Evolutionary conservation across 1,140 invertebrate species (phyloP), one percentile per base, ranked within the genome.

Genomic region (Gryon sp.): DNA sequence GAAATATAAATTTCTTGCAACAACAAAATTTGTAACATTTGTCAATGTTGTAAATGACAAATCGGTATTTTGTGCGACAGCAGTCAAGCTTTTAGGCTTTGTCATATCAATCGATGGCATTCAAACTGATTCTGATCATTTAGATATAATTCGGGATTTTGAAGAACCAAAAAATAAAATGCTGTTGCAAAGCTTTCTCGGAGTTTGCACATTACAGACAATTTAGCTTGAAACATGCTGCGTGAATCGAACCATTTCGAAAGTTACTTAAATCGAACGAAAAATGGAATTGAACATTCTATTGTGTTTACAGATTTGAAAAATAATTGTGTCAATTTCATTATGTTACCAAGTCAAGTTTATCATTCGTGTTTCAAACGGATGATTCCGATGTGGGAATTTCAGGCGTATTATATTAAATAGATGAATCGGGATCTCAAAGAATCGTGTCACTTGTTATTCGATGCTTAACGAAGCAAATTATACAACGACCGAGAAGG

Each of bases 401-500:
- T 9, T 9, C 60, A 3, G 79, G 62, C 15, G 24, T 80, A 4
- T 22, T 75, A 16, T 80, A 65, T 69, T 74, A 78, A 16, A 7
- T 68, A 1, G 57, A 75, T 28, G 1, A 32, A 26, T 2, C 7
- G 1, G 41, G 41, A 8, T 8, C 69, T 48, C 36, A 50, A 8
- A 1, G 40, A 26, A 50, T 80, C 0, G 68, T 80, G 0, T 57
- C 79, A 0, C 4, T 78, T 0, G 63, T 65, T 9, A 72, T 65
- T 16, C 36, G 76, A 32, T 69, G 57, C 34, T 34, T 80, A 4
- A 36, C 40, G 0, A 5, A 9, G 0, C 0, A 77, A 86, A 80
- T 77, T 68, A 68, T 20, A 68, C 63, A 0, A 68, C 63, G 0
- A 57, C 63, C 0, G 63, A 68, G 9, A 68, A 84, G 19, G 83